Evolutionary conservation across 2,797 vertebrate genomes (phyloP).

Genomic region (Crotalus adamanteus): DNA sequence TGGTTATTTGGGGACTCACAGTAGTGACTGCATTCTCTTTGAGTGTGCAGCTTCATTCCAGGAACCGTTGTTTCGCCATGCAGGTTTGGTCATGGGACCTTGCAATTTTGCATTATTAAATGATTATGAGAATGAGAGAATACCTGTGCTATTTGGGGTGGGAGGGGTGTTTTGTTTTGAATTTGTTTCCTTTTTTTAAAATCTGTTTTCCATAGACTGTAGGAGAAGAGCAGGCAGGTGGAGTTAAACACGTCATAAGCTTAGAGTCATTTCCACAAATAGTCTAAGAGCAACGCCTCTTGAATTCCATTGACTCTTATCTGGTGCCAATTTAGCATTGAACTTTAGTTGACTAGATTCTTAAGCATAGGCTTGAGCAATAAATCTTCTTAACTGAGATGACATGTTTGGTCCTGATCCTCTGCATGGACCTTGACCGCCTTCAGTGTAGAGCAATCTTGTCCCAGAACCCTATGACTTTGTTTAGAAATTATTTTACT

Average conservation of each 20-base stretch:
- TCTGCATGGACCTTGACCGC: background rate
- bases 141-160: background rate
- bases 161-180: background rate
- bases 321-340: background rate
- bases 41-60: background rate
- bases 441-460: background rate
- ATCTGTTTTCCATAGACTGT: background rate
- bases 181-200: background rate
- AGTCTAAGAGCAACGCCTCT: background rate
- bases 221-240: background rate
- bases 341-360: background rate
- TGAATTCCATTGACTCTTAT: background rate
- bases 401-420: background rate
- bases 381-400: background rate
- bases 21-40: background rate
- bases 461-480: background rate
- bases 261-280: background rate
- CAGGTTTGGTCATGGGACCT: background rate
- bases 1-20: background rate
- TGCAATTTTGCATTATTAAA: background rate
- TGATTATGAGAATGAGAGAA: background rate
- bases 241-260: background rate
- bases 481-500: background rate
- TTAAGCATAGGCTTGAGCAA: background rate
- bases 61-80: background rate